Conservation (phyloP, 1,140 invertebrate genomes). For the Saccostrea echinata region DNA sequence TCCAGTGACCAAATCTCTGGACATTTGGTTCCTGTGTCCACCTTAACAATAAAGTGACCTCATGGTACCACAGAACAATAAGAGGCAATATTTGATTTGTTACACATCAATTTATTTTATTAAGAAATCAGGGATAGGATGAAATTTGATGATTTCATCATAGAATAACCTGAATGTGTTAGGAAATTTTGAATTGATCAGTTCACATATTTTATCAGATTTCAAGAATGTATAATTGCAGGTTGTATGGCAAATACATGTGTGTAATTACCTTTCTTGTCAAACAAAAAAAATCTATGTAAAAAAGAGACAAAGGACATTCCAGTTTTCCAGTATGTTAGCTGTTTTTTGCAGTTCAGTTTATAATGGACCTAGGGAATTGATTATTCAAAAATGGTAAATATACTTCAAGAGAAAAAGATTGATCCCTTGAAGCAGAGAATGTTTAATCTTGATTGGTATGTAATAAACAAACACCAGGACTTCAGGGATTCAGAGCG, state of each 20-base stretch:
- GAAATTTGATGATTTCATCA: background rate
- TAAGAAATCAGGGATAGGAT: background rate
- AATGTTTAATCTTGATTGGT: background rate
- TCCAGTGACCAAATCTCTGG: background rate
- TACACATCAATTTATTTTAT: background rate
- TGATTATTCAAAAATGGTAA: background rate
- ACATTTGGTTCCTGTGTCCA: background rate
- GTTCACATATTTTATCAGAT: too few relatives aligned
- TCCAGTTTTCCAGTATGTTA: too few relatives aligned
- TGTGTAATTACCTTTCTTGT: too few relatives aligned
- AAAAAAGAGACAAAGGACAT: too few relatives aligned
- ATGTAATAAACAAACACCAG: background rate
- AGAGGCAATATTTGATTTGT: background rate
- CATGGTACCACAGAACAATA: background rate
- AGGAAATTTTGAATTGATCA: too few relatives aligned
- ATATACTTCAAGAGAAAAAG: background rate
- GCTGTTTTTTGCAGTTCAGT: background rate
- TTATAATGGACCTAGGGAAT: background rate
- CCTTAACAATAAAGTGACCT: slow-evolving; percentile 12
- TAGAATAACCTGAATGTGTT: too few relatives aligned
- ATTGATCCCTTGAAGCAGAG: background rate
- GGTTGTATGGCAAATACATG: too few relatives aligned
- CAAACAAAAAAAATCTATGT: too few relatives aligned
- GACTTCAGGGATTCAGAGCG: background rate
- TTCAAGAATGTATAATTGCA: too few relatives aligned